Percentiles rank a stretch among this genome's conserved stretches.
Evolutionary conservation across 1,140 invertebrate genomes (phyloP).

Genomic region (Lepidurus couesii): DNA sequence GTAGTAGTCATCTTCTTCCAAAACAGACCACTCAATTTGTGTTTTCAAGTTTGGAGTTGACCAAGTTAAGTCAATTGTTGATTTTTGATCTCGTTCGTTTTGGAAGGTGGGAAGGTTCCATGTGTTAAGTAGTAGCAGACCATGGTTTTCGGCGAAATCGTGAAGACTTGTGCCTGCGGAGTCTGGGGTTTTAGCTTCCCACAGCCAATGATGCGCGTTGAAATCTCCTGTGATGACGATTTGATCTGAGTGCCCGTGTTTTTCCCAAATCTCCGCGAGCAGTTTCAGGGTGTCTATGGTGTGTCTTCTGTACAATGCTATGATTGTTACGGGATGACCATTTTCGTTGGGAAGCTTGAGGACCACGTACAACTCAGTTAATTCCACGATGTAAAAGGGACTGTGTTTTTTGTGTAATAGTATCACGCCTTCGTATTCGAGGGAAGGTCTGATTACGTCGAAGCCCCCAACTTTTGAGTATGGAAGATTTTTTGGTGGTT

Average conservation of each 20-base stretch:
- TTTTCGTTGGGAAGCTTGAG: neutral
- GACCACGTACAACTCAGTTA: constrained; percentile 6
- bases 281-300: neutral
- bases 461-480: neutral
- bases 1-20: neutral
- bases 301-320: neutral
- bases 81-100: constrained; percentile 5
- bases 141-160: constrained; percentile 2
- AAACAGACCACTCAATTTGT: neutral
- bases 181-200: neutral
- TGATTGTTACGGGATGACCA: neutral
- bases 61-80: constrained; percentile 25
- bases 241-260: neutral
- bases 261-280: neutral
- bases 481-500: neutral
- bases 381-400: neutral
- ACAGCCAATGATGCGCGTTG: constrained; percentile 28
- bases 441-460: neutral
- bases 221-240: constrained; percentile 24
- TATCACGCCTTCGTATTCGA: constrained; percentile 6
- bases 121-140: neutral
- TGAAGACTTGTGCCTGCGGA: neutral
- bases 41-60: constrained; percentile 19
- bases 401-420: neutral
- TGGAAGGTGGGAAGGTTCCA: constrained; percentile 25